Evolutionary conservation across 2,888 invertebrate genomes (phyloP).

Genomic region (Saturnia japonica): DNA sequence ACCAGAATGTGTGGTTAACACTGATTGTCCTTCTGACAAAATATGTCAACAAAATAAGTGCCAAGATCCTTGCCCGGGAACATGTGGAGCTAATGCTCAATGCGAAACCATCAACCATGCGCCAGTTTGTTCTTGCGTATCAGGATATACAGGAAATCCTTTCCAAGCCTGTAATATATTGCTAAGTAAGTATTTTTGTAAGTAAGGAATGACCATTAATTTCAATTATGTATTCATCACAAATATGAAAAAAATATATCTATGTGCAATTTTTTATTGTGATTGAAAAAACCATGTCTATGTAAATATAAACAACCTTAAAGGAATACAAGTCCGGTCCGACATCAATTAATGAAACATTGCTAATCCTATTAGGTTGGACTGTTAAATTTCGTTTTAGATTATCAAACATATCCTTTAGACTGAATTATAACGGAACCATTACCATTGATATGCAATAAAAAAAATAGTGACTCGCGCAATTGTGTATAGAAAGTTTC

Average conservation of each 20-base stretch:
- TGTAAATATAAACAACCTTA: too few species aligned
- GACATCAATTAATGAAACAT: not conserved
- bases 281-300: too few species aligned
- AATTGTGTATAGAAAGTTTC: slow-evolving; percentile 12
- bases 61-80: slow-evolving; percentile 88
- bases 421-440: not conserved
- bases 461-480: not conserved
- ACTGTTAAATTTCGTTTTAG: not conserved
- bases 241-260: not conserved
- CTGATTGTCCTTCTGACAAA: slow-evolving; percentile 87
- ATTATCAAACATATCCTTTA: not conserved
- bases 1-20: slow-evolving; percentile 88
- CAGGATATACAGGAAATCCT: slow-evolving; percentile 85
- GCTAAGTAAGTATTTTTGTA: slow-evolving; percentile 53
- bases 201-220: not conserved
- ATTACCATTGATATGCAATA: not conserved
- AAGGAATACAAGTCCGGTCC: not conserved
- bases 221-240: not conserved
- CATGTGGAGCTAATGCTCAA: slow-evolving; percentile 87
- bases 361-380: not conserved
- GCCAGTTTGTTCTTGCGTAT: slow-evolving; percentile 85
- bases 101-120: slow-evolving; percentile 88
- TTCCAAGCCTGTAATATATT: slow-evolving; percentile 63
- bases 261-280: too few species aligned
- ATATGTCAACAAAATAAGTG: slow-evolving; percentile 89